These are phyloP conservation scores for Drosophila oshimai DNA, from an alignment of 1,140 invertebrate genomes.

Conservation along the genomic window DNA sequence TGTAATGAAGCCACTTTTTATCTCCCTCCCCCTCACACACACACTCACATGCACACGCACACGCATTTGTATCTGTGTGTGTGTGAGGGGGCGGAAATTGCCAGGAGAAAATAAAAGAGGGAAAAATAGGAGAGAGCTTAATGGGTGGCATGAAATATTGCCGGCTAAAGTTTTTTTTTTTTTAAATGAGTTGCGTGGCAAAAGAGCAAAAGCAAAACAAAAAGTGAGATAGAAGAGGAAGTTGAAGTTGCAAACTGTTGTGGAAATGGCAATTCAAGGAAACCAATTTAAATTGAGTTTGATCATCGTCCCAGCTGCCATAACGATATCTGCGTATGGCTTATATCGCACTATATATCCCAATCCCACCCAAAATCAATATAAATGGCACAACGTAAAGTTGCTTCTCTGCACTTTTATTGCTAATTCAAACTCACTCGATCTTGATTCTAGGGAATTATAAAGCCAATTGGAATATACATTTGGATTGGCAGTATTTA, in stretches of 20 bases:
- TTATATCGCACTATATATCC: not conserved
- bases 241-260: slow-evolving; percentile 41
- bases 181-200: slow-evolving; percentile 71
- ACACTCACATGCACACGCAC: slow-evolving; percentile 4
- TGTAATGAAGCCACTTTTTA: slow-evolving; percentile 79
- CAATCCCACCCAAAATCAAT: slow-evolving; percentile 26
- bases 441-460: slow-evolving; percentile 11
- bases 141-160: slow-evolving; percentile 80
- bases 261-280: slow-evolving; percentile 43
- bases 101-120: slow-evolving; percentile 5
- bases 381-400: slow-evolving; percentile 37
- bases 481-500: not conserved
- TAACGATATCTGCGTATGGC: slow-evolving; percentile 20
- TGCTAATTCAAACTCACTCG: slow-evolving; percentile 21
- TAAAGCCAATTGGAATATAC: slow-evolving; percentile 6
- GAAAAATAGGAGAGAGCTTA: slow-evolving; percentile 20
- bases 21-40: slow-evolving; percentile 21
- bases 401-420: slow-evolving; percentile 1
- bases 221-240: slow-evolving; percentile 36
- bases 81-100: slow-evolving; percentile 72
- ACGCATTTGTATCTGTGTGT: slow-evolving; percentile 11
- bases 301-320: slow-evolving; percentile 36
- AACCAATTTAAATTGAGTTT: slow-evolving; percentile 48
- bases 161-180: slow-evolving; percentile 75
- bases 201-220: slow-evolving; percentile 67